phyloP scores from a whole-genome alignment of 2,888 invertebrate species.

The Norana najaformis region DNA sequence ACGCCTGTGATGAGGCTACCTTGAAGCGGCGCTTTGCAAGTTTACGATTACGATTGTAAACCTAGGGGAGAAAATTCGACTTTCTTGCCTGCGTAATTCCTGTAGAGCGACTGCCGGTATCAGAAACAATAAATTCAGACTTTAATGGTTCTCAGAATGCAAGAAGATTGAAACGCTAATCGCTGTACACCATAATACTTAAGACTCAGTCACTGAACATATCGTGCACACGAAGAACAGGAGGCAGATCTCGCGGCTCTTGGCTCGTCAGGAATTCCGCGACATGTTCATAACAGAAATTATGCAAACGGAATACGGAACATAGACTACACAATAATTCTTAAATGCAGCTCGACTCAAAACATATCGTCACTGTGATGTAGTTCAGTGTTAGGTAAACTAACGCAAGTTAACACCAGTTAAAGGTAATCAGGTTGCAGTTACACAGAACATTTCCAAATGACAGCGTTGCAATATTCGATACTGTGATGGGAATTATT shows the following conservation, averaged over 20 bases:
- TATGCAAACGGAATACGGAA: background rate
- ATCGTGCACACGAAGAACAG: background rate
- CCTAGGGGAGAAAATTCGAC: too few relatives aligned
- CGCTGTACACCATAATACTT: background rate
- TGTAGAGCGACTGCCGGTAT: background rate
- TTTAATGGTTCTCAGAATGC: constrained; percentile 7
- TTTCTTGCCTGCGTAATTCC: background rate
- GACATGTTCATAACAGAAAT: background rate
- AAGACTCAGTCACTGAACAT: background rate
- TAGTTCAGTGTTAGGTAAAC: background rate
- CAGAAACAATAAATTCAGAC: background rate
- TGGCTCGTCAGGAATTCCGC: background rate
- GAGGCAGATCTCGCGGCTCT: background rate
- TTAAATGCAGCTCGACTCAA: background rate
- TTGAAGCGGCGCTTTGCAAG: too few relatives aligned
- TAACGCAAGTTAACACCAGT: background rate
- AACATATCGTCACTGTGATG: background rate
- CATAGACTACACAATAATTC: constrained; percentile 5
- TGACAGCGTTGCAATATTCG: too few relatives aligned
- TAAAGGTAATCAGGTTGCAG: too few relatives aligned
- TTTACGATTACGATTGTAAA: too few relatives aligned
- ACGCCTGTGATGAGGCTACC: too few relatives aligned
- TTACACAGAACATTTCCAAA: too few relatives aligned
- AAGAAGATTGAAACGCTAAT: constrained; percentile 13
- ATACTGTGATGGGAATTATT: too few relatives aligned